phyloP scores from a whole-genome alignment of 1,140 invertebrate genomes.

The Papilio xuthus region DNA sequence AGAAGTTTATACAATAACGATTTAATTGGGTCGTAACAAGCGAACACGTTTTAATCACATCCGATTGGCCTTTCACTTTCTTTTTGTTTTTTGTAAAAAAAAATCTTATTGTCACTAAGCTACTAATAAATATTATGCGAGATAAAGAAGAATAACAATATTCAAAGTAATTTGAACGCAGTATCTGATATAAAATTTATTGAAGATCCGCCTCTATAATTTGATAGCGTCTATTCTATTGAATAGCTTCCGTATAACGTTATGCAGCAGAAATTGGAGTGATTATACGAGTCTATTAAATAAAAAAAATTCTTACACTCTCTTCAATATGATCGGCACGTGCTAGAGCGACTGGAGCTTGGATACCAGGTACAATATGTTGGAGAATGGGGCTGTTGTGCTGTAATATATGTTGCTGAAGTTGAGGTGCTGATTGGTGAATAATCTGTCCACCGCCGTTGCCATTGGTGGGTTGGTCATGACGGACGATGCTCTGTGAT shows the following conservation, averaged over 20 bases:
- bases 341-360: slow-evolving; percentile 53
- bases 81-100: slow-evolving; percentile 52
- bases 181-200: not conserved
- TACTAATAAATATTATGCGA: slow-evolving; percentile 11
- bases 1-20: slow-evolving; percentile 72
- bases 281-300: not conserved
- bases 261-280: not conserved
- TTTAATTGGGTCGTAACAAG: slow-evolving; percentile 75
- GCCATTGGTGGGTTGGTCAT: slow-evolving; percentile 61
- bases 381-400: slow-evolving; percentile 45
- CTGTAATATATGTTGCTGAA: slow-evolving; percentile 43
- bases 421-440: slow-evolving; percentile 42
- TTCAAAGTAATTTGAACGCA: not conserved
- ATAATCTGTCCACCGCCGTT: slow-evolving; percentile 50
- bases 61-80: slow-evolving; percentile 71
- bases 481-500: slow-evolving; percentile 73
- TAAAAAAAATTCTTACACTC: slow-evolving; percentile 57
- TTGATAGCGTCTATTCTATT: not conserved
- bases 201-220: slow-evolving; percentile 4
- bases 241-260: slow-evolving; percentile 1
- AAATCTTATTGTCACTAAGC: slow-evolving; percentile 28
- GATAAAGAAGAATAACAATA: not conserved
- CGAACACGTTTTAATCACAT: slow-evolving; percentile 73
- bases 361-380: slow-evolving; percentile 53
- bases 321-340: slow-evolving; percentile 61